Conservation (phyloP, 2,113 vertebrate species). For the Eidolon helvum region DNA sequence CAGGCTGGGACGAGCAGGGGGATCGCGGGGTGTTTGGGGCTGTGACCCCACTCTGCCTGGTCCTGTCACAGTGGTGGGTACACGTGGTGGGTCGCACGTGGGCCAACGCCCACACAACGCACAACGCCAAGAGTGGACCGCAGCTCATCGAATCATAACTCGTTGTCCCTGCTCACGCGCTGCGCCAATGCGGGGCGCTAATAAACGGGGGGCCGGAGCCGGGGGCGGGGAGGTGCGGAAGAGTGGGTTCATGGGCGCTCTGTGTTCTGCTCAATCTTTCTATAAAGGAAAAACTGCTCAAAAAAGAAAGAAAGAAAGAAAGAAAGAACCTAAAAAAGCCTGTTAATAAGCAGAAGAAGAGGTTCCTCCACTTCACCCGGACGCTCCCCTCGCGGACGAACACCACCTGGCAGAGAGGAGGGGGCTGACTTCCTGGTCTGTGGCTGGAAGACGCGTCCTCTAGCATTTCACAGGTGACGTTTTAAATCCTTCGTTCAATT, state of each 20-base stretch:
- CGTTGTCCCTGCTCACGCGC: too few species aligned
- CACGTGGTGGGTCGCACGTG: too few species aligned
- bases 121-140: neutral
- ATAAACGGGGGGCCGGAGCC: fast-evolving
- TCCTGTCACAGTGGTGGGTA: fast-evolving
- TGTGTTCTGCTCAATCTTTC: neutral
- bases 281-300: neutral
- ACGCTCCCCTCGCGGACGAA: fast-evolving
- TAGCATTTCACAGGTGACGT: neutral
- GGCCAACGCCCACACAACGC: fast-evolving
- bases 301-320: too few species aligned
- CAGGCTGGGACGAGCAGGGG: fast-evolving
- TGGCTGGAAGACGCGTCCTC: neutral
- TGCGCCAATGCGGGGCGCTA: fast-evolving
- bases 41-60: neutral
- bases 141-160: too few species aligned
- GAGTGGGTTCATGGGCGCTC: fast-evolving
- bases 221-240: fast-evolving
- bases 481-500: neutral
- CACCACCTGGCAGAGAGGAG: fast-evolving
- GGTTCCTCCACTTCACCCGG: too few species aligned
- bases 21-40: fast-evolving
- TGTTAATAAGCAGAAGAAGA: too few species aligned
- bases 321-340: neutral
- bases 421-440: neutral